Conservation (phyloP, 2,888 invertebrate species). For the Drosophila pseudotakahashii region DNA sequence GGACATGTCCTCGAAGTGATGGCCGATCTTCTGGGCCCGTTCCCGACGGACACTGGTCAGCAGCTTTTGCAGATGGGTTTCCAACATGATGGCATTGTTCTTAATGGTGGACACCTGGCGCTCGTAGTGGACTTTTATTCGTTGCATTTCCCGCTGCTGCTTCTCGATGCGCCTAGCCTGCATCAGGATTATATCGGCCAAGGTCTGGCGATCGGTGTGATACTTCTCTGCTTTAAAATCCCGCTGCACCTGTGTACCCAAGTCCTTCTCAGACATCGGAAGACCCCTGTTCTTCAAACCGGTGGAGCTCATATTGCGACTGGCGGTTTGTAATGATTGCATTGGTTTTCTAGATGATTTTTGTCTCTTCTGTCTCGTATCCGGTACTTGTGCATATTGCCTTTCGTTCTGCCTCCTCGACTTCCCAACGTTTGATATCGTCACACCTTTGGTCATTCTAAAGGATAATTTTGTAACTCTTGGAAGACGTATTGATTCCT, state of each 20-base stretch:
- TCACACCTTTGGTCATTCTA: constrained; percentile 1
- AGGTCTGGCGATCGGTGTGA: background rate
- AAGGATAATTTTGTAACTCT: constrained; percentile 13
- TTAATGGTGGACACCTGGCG: constrained; percentile 44
- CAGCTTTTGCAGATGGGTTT: constrained; percentile 28
- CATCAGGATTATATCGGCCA: constrained; percentile 16
- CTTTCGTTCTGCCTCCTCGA: constrained; percentile 7
- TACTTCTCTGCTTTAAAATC: background rate
- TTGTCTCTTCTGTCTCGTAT: background rate
- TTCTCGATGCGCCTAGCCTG: constrained; percentile 34
- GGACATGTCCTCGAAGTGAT: constrained; percentile 21
- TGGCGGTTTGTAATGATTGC: background rate
- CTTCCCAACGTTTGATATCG: background rate
- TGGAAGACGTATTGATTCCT: background rate
- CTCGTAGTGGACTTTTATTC: constrained; percentile 32
- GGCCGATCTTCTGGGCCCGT: background rate
- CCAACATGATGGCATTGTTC: constrained; percentile 31
- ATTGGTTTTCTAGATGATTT: background rate
- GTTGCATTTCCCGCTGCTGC: constrained; percentile 15
- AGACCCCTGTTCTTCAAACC: background rate
- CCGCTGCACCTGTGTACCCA: background rate
- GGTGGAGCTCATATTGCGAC: background rate
- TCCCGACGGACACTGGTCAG: constrained; percentile 3
- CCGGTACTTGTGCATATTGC: background rate
- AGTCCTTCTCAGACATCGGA: background rate